phyloP scores from a whole-genome alignment of 2,113 vertebrate species.

The Saccopteryx bilineata region DNA sequence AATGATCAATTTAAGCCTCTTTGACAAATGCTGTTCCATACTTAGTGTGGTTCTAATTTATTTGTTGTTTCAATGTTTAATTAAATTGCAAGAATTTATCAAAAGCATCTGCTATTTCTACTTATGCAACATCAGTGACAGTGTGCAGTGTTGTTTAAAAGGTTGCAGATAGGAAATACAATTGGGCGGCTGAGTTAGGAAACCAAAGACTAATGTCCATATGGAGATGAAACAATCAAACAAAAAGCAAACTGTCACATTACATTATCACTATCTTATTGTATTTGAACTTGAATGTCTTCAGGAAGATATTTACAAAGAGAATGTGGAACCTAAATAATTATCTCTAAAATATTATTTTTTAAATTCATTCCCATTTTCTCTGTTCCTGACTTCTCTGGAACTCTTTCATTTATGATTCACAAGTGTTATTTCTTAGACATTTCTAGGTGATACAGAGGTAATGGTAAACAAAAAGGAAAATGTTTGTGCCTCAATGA shows the following conservation, averaged over 20 bases:
- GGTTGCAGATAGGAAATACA: background rate
- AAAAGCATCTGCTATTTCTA: constrained; percentile 4
- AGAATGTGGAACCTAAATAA: constrained; percentile 20
- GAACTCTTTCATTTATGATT: background rate
- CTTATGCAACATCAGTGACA: background rate
- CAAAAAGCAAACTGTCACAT: background rate
- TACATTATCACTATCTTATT: background rate
- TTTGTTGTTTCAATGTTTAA: constrained; percentile 7
- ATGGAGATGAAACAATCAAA: background rate
- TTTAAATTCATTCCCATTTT: background rate
- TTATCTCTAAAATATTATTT: background rate
- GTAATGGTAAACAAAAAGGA: background rate
- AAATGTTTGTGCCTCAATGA: background rate
- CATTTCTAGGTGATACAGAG: background rate
- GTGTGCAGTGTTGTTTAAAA: background rate
- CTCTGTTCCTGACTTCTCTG: background rate
- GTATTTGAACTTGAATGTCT: constrained; percentile 51
- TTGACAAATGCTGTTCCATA: background rate
- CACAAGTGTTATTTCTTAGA: background rate
- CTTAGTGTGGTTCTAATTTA: background rate
- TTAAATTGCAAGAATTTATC: background rate
- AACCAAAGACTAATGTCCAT: background rate
- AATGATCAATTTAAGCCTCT: background rate
- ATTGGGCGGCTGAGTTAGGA: background rate
- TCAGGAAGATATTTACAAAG: constrained; percentile 35